A percentile compares a stretch with the other conserved stretches of the same genome.
Evolutionary conservation across 2,888 invertebrate genomes (phyloP).

Genomic region (Amiota minor): DNA sequence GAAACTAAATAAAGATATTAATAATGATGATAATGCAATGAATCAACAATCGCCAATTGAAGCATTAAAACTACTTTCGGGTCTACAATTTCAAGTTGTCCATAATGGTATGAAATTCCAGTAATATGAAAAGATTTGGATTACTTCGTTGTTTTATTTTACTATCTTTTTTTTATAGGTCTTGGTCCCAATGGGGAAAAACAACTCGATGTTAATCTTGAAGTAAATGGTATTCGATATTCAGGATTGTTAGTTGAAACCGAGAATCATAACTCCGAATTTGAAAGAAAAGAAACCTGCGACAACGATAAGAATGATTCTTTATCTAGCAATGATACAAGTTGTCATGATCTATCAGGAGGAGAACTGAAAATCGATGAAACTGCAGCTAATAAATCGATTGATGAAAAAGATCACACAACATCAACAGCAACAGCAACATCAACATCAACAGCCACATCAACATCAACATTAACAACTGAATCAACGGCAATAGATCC

Average conservation of each 20-base stretch:
- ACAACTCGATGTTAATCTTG: slow-evolving; percentile 94
- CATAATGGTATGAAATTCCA: slow-evolving; percentile 82
- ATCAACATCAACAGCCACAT: background rate
- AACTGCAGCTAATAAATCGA: background rate
- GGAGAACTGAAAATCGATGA: background rate
- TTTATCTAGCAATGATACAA: slow-evolving; percentile 1
- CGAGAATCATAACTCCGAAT: slow-evolving; percentile 36
- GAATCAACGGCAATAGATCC: background rate
- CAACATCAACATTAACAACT: background rate
- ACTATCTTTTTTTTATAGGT: slow-evolving; percentile 76
- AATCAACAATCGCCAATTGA: slow-evolving; percentile 49
- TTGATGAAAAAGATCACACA: background rate
- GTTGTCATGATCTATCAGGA: background rate
- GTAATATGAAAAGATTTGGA: too few species aligned
- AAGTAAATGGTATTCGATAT: slow-evolving; percentile 95
- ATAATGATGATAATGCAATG: slow-evolving; percentile 55
- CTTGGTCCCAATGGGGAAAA: slow-evolving; percentile 88
- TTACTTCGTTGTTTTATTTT: slow-evolving; percentile 6
- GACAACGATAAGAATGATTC: slow-evolving; percentile 26
- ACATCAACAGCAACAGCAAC: background rate
- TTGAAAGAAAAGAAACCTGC: slow-evolving; percentile 30
- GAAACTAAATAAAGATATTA: background rate
- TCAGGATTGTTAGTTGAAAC: slow-evolving; percentile 89
- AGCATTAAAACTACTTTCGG: slow-evolving; percentile 62
- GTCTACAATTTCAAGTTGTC: slow-evolving; percentile 84